Percentiles rank a stretch among this genome's conserved stretches.
These are phyloP conservation scores for Brachymystax lenok DNA, from an alignment of 2,797 vertebrate genomes.

Conservation along the genomic window DNA sequence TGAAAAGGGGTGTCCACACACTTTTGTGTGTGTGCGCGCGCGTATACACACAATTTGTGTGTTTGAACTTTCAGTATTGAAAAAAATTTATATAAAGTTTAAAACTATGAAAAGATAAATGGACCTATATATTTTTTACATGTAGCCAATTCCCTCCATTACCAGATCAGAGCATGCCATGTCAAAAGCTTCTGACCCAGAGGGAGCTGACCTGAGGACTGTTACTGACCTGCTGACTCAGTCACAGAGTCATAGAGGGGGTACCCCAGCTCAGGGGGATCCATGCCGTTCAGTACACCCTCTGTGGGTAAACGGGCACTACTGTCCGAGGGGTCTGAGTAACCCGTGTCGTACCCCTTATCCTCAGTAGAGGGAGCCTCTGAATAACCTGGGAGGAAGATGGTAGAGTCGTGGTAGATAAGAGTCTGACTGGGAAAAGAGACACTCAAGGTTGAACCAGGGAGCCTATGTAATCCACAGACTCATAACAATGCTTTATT, in stretches of 20 bases:
- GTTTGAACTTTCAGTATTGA: too few species aligned
- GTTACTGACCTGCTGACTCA: slow-evolving; percentile 46
- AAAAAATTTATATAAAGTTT: too few species aligned
- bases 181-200: neutral
- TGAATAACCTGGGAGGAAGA: slow-evolving; percentile 14
- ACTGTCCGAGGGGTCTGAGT: slow-evolving; percentile 45
- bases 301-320: slow-evolving; percentile 45
- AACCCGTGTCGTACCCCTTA: slow-evolving; percentile 62
- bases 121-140: too few species aligned
- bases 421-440: slow-evolving; percentile 19
- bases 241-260: slow-evolving; percentile 60
- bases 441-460: slow-evolving; percentile 24
- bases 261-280: slow-evolving; percentile 64
- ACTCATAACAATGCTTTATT: neutral
- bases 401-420: neutral
- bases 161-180: neutral
- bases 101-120: too few species aligned
- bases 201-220: neutral
- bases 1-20: too few species aligned
- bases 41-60: too few species aligned
- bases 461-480: neutral
- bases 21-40: too few species aligned
- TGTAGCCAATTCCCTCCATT: neutral
- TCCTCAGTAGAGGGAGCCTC: neutral
- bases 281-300: slow-evolving; percentile 80